Conservation (phyloP, 30 jellyfish, hydroid and myxozoan genomes). For the Mastigias papua region DNA sequence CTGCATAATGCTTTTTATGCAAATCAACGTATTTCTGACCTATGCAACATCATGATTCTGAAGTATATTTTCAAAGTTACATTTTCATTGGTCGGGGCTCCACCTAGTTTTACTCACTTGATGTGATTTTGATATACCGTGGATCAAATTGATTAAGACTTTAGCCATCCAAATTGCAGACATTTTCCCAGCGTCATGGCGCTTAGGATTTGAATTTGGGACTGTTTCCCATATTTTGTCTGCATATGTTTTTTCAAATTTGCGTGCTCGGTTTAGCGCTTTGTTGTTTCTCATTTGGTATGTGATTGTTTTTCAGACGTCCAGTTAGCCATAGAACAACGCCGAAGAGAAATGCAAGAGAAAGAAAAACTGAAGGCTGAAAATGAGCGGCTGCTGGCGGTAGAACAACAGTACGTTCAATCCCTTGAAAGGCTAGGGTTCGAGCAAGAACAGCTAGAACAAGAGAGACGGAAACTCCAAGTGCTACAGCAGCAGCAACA, state of each 20-base stretch:
- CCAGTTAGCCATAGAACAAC: constrained; percentile 97
- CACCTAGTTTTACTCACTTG: no score
- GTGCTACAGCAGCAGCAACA: constrained; percentile 98
- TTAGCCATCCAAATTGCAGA: not conserved
- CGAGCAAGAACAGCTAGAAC: constrained; percentile 97
- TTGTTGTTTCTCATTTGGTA: not conserved
- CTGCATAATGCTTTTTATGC: no score
- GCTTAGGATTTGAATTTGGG: not conserved
- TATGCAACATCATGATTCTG: no score
- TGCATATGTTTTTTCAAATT: not conserved
- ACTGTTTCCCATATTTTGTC: not conserved
- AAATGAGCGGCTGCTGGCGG: constrained; percentile 91
- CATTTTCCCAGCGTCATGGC: not conserved
- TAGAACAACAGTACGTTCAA: constrained; percentile 96
- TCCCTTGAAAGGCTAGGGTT: constrained; percentile 90
- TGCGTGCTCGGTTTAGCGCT: no score
- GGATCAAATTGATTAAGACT: not conserved
- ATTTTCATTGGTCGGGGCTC: no score
- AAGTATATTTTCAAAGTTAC: no score
- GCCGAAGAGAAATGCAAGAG: constrained; percentile 95
- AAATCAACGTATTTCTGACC: no score
- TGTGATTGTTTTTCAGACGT: constrained; percentile 69
- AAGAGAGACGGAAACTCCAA: constrained; percentile 92
- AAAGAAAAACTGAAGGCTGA: constrained; percentile 91
- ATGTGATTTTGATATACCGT: not conserved